Percentiles rank a stretch among this genome's conserved stretches.
These are phyloP conservation scores for Amphiura filiformis DNA, from an alignment of 35 echinoderm and acorn worm genomes.

Conservation along the genomic window DNA sequence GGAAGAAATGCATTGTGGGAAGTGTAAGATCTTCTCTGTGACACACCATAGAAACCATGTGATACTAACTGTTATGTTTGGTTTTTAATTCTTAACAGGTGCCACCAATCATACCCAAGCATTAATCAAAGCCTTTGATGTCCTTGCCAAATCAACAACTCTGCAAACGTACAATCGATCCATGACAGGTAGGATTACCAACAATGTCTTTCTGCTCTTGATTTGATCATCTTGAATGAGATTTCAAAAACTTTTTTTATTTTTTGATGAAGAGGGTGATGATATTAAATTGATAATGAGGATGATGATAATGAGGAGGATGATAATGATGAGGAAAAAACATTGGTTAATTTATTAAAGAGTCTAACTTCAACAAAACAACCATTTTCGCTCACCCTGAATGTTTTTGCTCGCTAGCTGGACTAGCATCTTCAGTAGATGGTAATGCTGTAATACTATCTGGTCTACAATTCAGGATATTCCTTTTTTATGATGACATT, in stretches of 20 bases:
- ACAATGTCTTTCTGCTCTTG: background rate
- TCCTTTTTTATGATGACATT: no score
- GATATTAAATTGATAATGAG: background rate
- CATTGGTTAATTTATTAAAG: no score
- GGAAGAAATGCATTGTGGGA: no score
- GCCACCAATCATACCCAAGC: conserved; percentile 81
- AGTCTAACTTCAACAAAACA: no score
- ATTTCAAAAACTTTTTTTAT: background rate
- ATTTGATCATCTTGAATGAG: background rate
- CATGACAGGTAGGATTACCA: conserved; percentile 59
- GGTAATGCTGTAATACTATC: no score
- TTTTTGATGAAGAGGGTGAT: background rate
- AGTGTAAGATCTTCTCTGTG: no score
- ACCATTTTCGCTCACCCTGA: no score
- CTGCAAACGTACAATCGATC: conserved; percentile 49
- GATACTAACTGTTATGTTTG: background rate
- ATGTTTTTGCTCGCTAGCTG: no score
- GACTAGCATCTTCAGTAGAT: no score
- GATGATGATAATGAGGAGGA: no score
- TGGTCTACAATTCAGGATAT: no score
- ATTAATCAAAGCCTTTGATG: conserved; percentile 60
- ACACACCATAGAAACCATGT: background rate
- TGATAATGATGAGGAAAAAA: no score
- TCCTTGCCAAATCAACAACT: conserved; percentile 56
- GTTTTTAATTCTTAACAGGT: conserved; percentile 48